These are phyloP conservation scores for Sciurus niger DNA, from an alignment of 2,113 vertebrate species.

Conservation along the genomic window DNA sequence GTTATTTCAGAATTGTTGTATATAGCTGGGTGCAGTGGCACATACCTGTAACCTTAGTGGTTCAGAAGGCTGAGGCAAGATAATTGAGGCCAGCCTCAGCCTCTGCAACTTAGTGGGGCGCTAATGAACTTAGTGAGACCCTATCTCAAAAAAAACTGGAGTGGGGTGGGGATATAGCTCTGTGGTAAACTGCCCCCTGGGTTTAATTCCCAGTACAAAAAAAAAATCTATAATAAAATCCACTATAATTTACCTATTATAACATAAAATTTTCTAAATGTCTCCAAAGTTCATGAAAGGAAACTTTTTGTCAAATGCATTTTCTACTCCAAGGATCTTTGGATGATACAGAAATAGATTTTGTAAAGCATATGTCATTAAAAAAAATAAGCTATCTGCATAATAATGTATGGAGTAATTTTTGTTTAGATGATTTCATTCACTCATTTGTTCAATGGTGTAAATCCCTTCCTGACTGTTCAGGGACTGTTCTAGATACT, in stretches of 20 bases:
- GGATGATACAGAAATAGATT: not conserved
- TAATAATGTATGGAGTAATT: slow-evolving; percentile 25
- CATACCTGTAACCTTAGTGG: too few species aligned
- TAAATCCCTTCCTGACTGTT: not conserved
- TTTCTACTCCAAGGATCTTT: slow-evolving; percentile 57
- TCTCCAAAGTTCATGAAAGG: not conserved
- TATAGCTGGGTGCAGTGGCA: too few species aligned
- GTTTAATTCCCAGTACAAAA: too few species aligned
- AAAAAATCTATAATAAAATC: slow-evolving; percentile 11
- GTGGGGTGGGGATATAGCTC: too few species aligned
- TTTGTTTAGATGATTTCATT: slow-evolving; percentile 21
- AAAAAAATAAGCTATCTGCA: not conserved
- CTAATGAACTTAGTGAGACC: too few species aligned
- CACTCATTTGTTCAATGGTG: not conserved
- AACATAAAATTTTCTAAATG: not conserved
- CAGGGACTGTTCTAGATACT: not conserved
- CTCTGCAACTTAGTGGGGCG: too few species aligned
- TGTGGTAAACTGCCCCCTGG: too few species aligned
- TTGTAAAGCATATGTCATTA: not conserved
- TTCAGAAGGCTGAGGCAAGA: too few species aligned
- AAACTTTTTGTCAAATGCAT: not conserved
- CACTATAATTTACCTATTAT: not conserved
- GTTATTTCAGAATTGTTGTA: not conserved
- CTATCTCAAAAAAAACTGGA: too few species aligned
- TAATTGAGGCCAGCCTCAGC: too few species aligned